Percentiles rank a stretch among this genome's conserved stretches.
phyloP scores from a whole-genome alignment of 2,113 vertebrate genomes.

The Pseudopipra pipra region DNA sequence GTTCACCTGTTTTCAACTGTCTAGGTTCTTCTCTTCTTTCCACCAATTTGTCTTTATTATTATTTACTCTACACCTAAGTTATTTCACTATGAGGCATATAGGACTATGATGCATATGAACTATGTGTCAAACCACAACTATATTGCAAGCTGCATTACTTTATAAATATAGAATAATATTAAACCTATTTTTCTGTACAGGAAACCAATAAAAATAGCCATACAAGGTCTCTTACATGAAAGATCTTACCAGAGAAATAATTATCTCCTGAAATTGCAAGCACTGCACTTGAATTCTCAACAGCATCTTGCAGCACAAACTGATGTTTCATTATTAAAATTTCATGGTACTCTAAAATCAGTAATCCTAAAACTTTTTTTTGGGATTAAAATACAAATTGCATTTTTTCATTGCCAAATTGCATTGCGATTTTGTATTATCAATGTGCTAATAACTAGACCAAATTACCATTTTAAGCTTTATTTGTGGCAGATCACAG shows the following conservation, averaged over 20 bases:
- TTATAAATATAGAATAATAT: slow-evolving; percentile 35
- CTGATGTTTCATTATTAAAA: background rate
- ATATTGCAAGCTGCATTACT: background rate
- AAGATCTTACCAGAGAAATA: background rate
- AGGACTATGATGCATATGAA: background rate
- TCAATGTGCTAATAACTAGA: background rate
- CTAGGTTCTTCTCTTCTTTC: background rate
- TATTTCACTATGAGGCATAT: background rate
- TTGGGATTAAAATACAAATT: slow-evolving; percentile 1
- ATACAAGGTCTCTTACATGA: background rate
- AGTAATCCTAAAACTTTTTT: background rate
- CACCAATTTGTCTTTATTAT: background rate
- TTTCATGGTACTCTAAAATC: background rate
- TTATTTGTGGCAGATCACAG: background rate
- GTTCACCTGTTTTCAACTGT: background rate
- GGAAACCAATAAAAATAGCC: background rate
- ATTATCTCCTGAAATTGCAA: slow-evolving; percentile 14
- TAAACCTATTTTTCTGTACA: background rate
- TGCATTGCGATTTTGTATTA: background rate
- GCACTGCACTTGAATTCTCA: background rate
- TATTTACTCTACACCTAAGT: background rate
- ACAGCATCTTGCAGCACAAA: background rate
- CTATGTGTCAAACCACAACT: background rate
- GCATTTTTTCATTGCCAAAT: background rate
- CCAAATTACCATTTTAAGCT: slow-evolving; percentile 16